A percentile compares a stretch with the other conserved stretches of the same genome.
These are phyloP conservation scores for Drosophila lacicola DNA, from an alignment of 2,888 invertebrate genomes.

Conservation along the genomic window DNA sequence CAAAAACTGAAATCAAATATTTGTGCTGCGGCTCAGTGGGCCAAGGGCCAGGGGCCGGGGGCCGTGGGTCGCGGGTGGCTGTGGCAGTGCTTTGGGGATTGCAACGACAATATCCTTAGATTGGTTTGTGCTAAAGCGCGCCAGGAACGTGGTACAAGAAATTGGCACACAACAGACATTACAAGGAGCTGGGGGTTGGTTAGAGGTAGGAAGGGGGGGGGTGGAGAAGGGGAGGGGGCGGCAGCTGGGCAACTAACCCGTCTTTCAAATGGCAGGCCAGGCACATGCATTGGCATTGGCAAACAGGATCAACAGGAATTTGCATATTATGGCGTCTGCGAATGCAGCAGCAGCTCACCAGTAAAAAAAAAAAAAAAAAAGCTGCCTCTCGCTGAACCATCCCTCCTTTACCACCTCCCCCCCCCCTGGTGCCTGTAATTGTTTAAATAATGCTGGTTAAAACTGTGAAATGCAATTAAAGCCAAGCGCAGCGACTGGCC, in stretches of 20 bases:
- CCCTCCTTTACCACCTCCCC: not conserved
- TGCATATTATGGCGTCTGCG: constrained; percentile 79
- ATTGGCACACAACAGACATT: constrained; percentile 75
- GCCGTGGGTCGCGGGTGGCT: constrained; percentile 14
- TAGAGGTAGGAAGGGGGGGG: not conserved
- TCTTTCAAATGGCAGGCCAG: constrained; percentile 65
- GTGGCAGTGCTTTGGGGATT: constrained; percentile 55
- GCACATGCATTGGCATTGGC: constrained; percentile 77
- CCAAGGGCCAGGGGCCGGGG: constrained; percentile 6
- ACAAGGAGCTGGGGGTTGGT: constrained; percentile 39
- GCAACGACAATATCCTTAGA: constrained; percentile 76
- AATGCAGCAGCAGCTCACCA: constrained; percentile 57
- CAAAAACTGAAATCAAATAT: constrained; percentile 73
- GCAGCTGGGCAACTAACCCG: constrained; percentile 37
- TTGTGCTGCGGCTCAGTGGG: constrained; percentile 53
- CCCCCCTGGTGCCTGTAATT: constrained; percentile 41
- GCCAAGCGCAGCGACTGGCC: constrained; percentile 27
- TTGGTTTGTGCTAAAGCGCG: constrained; percentile 74
- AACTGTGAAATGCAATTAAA: constrained; percentile 64
- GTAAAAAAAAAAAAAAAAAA: constrained; percentile 5
- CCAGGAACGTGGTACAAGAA: constrained; percentile 69
- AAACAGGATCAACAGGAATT: constrained; percentile 79
- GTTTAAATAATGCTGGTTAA: constrained; percentile 68
- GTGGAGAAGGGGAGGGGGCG: not conserved
- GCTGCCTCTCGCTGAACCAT: not conserved